phyloP scores from a whole-genome alignment of 1,140 invertebrate species.

The Ceratina australensis region DNA sequence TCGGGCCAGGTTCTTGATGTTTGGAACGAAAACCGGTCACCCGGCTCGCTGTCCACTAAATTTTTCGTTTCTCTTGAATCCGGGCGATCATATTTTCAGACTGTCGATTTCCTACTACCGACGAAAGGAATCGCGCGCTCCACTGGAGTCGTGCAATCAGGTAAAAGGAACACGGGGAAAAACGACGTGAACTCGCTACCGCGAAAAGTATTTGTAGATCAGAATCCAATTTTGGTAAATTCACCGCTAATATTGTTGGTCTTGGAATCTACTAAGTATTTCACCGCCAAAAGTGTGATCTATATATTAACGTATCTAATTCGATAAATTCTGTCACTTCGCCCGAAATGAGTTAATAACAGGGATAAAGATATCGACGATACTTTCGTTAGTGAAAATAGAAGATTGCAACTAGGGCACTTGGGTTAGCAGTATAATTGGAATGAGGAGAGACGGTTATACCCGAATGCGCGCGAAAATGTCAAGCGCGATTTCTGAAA shows the following conservation, averaged over 20 bases:
- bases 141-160: background rate
- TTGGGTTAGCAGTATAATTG: background rate
- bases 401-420: conserved; percentile 18
- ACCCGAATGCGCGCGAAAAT: conserved; percentile 53
- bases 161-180: background rate
- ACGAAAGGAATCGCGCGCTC: conserved; percentile 23
- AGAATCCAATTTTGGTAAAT: too few relatives aligned
- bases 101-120: conserved; percentile 36
- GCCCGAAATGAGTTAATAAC: background rate
- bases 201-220: background rate
- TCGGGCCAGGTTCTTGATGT: background rate
- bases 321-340: conserved; percentile 39
- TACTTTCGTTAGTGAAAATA: conserved; percentile 39
- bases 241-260: too few relatives aligned
- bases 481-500: conserved; percentile 66
- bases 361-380: conserved; percentile 20
- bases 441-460: conserved; percentile 13
- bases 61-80: conserved; percentile 35
- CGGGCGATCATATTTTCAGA: conserved; percentile 37
- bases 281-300: background rate
- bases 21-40: background rate
- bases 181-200: background rate
- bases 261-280: too few relatives aligned
- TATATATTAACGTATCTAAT: background rate
- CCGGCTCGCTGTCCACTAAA: conserved; percentile 14